These are phyloP conservation scores for Triops cancriformis DNA, from an alignment of 1,140 invertebrate species.

Conservation along the genomic window DNA sequence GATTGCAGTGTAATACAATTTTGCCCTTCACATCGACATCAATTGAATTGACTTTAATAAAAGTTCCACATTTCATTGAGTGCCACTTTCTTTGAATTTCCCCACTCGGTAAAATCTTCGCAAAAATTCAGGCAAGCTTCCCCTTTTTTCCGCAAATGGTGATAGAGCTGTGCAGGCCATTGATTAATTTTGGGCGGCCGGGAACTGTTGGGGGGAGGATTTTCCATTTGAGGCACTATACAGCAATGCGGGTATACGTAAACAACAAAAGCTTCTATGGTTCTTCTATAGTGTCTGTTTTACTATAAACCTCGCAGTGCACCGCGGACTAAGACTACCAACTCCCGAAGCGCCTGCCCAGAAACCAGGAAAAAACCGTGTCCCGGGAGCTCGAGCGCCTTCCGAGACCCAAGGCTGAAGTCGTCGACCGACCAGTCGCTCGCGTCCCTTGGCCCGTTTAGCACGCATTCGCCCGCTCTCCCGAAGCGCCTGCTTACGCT, in stretches of 20 bases:
- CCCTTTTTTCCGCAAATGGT: too few relatives aligned
- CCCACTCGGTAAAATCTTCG: too few relatives aligned
- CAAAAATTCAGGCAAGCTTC: too few relatives aligned
- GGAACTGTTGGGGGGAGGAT: background rate
- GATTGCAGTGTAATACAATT: too few relatives aligned
- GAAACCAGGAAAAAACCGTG: background rate
- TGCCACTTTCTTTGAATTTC: too few relatives aligned
- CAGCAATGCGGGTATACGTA: background rate
- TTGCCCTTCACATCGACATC: too few relatives aligned
- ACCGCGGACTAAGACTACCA: background rate
- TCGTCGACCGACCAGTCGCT: background rate
- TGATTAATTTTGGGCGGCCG: background rate
- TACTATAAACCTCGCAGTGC: background rate
- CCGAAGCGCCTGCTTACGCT: too few relatives aligned
- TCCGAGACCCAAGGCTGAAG: background rate
- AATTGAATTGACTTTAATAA: too few relatives aligned
- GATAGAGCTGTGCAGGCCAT: background rate
- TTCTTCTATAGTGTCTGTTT: background rate
- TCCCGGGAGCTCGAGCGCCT: background rate
- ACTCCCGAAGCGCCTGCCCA: background rate
- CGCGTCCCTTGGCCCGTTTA: background rate
- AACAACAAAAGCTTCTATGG: background rate
- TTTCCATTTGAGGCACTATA: background rate
- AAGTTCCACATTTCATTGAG: too few relatives aligned
- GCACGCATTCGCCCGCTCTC: too few relatives aligned